These are phyloP conservation scores for Marmota monax DNA, from an alignment of 2,113 vertebrate genomes.

Conservation along the genomic window DNA sequence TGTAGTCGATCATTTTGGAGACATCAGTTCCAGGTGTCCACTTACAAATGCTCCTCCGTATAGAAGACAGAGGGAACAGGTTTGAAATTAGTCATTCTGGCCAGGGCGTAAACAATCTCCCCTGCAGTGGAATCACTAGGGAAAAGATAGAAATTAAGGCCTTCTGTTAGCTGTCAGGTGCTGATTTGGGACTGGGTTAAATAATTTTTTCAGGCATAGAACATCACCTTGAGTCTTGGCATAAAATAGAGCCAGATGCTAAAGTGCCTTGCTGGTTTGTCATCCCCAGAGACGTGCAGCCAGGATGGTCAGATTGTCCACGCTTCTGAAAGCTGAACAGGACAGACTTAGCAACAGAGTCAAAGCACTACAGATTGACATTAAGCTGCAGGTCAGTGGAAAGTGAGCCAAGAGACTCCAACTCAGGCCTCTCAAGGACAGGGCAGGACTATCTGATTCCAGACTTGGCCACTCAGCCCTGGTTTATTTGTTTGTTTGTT, in stretches of 20 bases:
- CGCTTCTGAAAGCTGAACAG: background rate
- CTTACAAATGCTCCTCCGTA: background rate
- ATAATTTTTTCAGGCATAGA: slow-evolving; percentile 36
- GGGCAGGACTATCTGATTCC: background rate
- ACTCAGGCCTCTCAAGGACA: background rate
- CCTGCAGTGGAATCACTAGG: background rate
- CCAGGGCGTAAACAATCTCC: slow-evolving; percentile 13
- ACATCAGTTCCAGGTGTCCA: slow-evolving; percentile 17
- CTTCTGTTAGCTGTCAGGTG: slow-evolving; percentile 62
- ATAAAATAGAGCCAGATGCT: slow-evolving; percentile 60
- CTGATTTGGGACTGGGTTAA: slow-evolving; percentile 44
- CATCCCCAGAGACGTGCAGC: background rate
- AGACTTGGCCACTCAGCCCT: background rate
- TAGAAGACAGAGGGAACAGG: slow-evolving; percentile 31
- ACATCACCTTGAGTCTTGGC: slow-evolving; percentile 55
- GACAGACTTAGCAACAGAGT: background rate
- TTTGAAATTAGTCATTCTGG: slow-evolving; percentile 52
- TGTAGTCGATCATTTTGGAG: background rate
- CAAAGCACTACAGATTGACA: background rate
- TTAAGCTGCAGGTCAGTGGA: background rate
- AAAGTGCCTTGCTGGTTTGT: slow-evolving; percentile 1
- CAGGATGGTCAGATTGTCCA: background rate
- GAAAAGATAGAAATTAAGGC: slow-evolving; percentile 44
- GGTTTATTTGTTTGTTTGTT: background rate
- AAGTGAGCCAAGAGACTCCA: background rate